These are phyloP conservation scores for Mirza zaza DNA, from an alignment of 2,113 vertebrate genomes.

Conservation along the genomic window DNA sequence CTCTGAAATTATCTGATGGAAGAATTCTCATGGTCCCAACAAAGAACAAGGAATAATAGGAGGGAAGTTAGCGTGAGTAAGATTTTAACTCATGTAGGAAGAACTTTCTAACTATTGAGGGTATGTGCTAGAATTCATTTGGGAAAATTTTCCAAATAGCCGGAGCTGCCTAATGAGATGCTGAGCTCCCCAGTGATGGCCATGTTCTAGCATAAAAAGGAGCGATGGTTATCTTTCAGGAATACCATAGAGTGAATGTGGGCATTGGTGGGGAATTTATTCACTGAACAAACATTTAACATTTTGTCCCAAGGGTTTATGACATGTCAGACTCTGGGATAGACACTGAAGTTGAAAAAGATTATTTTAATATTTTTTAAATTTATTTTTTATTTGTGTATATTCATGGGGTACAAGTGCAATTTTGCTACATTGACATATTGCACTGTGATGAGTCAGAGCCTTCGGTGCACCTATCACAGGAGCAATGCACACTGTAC, in stretches of 20 bases:
- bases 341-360: not conserved
- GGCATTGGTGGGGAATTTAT: not conserved
- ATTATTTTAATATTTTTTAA: not conserved
- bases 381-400: too few relatives aligned
- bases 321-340: not conserved
- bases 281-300: not conserved
- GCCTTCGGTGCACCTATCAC: too few relatives aligned
- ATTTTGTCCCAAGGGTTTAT: not conserved
- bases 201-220: not conserved
- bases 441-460: too few relatives aligned
- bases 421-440: too few relatives aligned
- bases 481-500: too few relatives aligned
- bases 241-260: not conserved
- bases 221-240: not conserved
- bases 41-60: slow-evolving; percentile 17
- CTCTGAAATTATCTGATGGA: slow-evolving; percentile 58
- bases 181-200: not conserved
- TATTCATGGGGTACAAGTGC: too few relatives aligned
- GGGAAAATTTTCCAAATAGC: slow-evolving; percentile 4
- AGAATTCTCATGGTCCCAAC: slow-evolving; percentile 27
- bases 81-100: slow-evolving; percentile 59
- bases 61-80: not conserved
- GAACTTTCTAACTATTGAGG: slow-evolving; percentile 24
- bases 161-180: not conserved
- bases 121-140: not conserved